Evolutionary conservation across 2,888 invertebrate species (phyloP).

Genomic region (Tetragnatha montana): DNA sequence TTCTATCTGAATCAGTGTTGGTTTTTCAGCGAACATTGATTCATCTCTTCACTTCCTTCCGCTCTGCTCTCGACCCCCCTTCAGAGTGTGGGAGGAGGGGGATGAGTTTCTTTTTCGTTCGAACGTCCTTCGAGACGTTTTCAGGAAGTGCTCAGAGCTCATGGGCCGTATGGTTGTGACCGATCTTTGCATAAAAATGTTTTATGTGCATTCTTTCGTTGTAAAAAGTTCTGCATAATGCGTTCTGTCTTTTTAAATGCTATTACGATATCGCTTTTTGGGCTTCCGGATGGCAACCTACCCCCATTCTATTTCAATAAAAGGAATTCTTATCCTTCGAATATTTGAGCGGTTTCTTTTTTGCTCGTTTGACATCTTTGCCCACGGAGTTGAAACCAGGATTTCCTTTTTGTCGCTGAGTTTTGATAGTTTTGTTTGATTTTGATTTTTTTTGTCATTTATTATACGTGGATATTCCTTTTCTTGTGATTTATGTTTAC

Average conservation of each 20-base stretch:
- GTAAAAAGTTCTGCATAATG: constrained; percentile 61
- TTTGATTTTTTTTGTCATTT: background rate
- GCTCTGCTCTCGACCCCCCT: background rate
- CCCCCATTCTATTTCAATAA: background rate
- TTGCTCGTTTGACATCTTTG: constrained; percentile 26
- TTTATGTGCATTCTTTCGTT: constrained; percentile 57
- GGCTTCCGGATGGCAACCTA: constrained; percentile 33
- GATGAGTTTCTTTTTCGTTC: constrained; percentile 3
- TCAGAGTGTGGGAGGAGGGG: background rate
- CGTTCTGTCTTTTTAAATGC: constrained; percentile 68
- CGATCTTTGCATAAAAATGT: constrained; percentile 67
- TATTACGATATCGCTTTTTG: constrained; percentile 66
- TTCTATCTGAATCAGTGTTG: constrained; percentile 45
- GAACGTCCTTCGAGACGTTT: constrained; percentile 15
- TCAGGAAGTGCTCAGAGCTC: constrained; percentile 12
- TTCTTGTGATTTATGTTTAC: constrained; percentile 14
- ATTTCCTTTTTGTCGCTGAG: constrained; percentile 36
- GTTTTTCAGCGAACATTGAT: constrained; percentile 52
- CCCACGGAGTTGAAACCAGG: constrained; percentile 13
- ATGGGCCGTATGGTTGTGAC: constrained; percentile 20
- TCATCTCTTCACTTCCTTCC: constrained; percentile 20
- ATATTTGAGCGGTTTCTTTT: background rate
- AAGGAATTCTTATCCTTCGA: background rate
- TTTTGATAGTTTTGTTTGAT: constrained; percentile 11
- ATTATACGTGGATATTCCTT: too few relatives aligned